These are phyloP conservation scores for Amitus sp. DNA, from an alignment of 2,888 invertebrate species.

Conservation along the genomic window DNA sequence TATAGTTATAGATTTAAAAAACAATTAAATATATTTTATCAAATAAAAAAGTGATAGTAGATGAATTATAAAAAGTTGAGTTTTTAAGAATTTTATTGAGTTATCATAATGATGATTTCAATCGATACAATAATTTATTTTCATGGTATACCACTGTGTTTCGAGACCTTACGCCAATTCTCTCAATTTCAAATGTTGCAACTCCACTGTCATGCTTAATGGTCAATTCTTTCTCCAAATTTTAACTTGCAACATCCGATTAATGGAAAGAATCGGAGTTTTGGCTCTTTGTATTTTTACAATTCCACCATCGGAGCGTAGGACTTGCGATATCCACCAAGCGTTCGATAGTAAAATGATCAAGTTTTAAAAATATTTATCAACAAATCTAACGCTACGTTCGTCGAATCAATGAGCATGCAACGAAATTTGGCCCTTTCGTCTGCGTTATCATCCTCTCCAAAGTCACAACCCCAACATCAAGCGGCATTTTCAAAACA, in stretches of 20 bases:
- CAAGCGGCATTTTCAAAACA: no score
- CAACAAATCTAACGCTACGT: constrained; percentile 16
- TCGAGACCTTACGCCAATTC: constrained; percentile 44
- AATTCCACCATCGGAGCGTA: constrained; percentile 36
- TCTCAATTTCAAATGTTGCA: constrained; percentile 36
- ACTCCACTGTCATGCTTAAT: constrained; percentile 15
- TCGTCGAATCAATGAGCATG: constrained; percentile 13
- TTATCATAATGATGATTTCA: constrained; percentile 64
- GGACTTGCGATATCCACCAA: constrained; percentile 28
- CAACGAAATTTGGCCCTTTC: no score
- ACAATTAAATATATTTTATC: no score
- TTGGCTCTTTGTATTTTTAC: constrained; percentile 24
- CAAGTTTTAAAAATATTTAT: constrained; percentile 7
- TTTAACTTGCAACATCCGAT: constrained; percentile 40
- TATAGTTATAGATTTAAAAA: no score
- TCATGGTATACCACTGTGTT: constrained; percentile 61
- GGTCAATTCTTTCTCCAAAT: constrained; percentile 18
- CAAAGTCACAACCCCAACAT: no score
- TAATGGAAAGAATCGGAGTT: constrained; percentile 33
- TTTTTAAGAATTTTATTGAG: constrained; percentile 64
- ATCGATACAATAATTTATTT: constrained; percentile 63
- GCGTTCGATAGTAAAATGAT: constrained; percentile 24
- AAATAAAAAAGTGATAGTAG: no score
- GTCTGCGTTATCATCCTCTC: no score
- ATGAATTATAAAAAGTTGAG: constrained; percentile 30